Percentiles rank a stretch among this genome's conserved stretches.
Evolutionary conservation across 1,140 invertebrate species (phyloP).

Genomic region (Mamestra configurata): DNA sequence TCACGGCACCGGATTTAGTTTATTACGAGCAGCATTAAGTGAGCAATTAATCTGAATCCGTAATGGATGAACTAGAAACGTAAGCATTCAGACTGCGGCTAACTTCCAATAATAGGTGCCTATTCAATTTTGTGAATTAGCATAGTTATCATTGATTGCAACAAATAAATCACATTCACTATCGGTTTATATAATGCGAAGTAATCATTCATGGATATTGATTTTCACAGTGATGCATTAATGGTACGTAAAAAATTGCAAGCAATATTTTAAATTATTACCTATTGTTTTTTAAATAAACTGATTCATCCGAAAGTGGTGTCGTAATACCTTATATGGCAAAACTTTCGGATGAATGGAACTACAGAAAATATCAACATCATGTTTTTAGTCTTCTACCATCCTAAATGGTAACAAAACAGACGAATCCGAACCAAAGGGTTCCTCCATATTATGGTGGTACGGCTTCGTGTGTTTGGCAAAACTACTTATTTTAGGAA

Average conservation of each 20-base stretch:
- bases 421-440: no score
- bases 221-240: not conserved
- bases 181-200: constrained; percentile 31
- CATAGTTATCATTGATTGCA: constrained; percentile 50
- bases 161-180: constrained; percentile 35
- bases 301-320: no score
- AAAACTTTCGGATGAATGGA: no score
- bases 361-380: no score
- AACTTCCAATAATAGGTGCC: constrained; percentile 43
- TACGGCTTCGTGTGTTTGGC: no score
- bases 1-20: constrained; percentile 78
- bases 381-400: no score
- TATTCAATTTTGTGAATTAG: constrained; percentile 52
- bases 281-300: not conserved
- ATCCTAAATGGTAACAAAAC: no score
- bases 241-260: no score
- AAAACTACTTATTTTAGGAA: no score
- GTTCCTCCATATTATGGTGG: no score
- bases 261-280: not conserved
- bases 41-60: constrained; percentile 76
- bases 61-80: constrained; percentile 63
- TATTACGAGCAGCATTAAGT: constrained; percentile 77
- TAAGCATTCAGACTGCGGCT: constrained; percentile 55
- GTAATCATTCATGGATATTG: constrained; percentile 26
- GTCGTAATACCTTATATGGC: no score